Conservation (phyloP, 2,797 vertebrate genomes). For the Gallinago solitaria region DNA sequence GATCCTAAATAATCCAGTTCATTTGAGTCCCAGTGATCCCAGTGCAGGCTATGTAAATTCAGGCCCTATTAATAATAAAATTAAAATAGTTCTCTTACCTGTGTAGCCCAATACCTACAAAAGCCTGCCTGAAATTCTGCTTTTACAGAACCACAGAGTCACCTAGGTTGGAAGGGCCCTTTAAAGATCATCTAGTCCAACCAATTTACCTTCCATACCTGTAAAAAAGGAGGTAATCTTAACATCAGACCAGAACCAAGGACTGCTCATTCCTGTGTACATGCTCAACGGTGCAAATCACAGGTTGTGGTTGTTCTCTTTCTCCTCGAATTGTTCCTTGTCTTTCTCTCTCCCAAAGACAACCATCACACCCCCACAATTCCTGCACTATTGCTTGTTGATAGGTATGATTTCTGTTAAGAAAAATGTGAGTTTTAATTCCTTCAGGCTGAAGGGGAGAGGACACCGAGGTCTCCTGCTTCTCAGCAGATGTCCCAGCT, state of each 20-base stretch:
- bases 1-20: not conserved
- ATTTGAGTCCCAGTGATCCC: accelerated
- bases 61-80: not conserved
- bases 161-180: no score
- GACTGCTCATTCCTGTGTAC: not conserved
- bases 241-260: not conserved
- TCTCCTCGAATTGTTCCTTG: not conserved
- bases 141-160: not conserved
- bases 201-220: not conserved
- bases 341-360: not conserved
- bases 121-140: not conserved
- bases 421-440: not conserved
- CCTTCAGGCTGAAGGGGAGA: not conserved
- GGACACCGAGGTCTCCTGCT: not conserved
- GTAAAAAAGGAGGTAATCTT: not conserved
- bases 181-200: no score
- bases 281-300: not conserved
- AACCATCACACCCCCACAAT: not conserved
- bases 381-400: not conserved
- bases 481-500: not conserved
- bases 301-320: not conserved
- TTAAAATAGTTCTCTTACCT: not conserved
- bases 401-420: not conserved
- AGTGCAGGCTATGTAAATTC: not conserved
- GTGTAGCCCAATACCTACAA: not conserved